Evolutionary conservation across 2,888 invertebrate species (phyloP), one percentile per base, ranked within the genome.

Genomic region (Drosophila fungiperda): DNA sequence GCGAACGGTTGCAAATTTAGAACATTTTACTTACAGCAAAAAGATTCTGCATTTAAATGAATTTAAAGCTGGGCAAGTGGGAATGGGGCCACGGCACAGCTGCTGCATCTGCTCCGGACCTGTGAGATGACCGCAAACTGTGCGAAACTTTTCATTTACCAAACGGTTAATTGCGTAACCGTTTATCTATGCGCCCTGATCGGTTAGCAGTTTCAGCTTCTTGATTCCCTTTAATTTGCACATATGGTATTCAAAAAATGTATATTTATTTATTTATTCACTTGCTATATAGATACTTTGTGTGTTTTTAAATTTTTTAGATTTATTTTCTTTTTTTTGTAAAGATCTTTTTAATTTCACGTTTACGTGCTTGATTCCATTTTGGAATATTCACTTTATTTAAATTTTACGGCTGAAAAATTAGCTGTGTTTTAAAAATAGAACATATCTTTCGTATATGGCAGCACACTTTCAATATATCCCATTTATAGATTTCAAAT

Each of bases 391-490:
- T 83, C 83, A 85, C 77, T 76, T 76, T 64, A 78, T 79, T 71
- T 55, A 76, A 26, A 78, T 75, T 78, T 87, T 76, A 76, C 69
- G 86, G 49, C 72, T 71, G 74, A 86, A 85, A 91, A 78, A 83
- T 91, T 92, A 84, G 91, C 92, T 92, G 73, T 87, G 90, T 89
- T 91, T 86, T 92, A 92, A 82, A 92, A 92, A 92, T 92, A 92
- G 91, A 90, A 91, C 83, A 87, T 73, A 81, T 76, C 84, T 82
- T 78, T 82, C 63, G 58, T 82, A 82, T 89, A 83, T 87, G 87
- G 89, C 90, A 82, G 89, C 82, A 72, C 73, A 88, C 80, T 80
- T 78, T 83, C 50, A 55, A 74, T 69, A 68, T 73, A 75, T 55
- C 66, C 62, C 78, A 80, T 69, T 12, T 57, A 60, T 62, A 59